Evolutionary conservation across 2,113 vertebrate species (phyloP).

Genomic region (Telmatochromis sp.): DNA sequence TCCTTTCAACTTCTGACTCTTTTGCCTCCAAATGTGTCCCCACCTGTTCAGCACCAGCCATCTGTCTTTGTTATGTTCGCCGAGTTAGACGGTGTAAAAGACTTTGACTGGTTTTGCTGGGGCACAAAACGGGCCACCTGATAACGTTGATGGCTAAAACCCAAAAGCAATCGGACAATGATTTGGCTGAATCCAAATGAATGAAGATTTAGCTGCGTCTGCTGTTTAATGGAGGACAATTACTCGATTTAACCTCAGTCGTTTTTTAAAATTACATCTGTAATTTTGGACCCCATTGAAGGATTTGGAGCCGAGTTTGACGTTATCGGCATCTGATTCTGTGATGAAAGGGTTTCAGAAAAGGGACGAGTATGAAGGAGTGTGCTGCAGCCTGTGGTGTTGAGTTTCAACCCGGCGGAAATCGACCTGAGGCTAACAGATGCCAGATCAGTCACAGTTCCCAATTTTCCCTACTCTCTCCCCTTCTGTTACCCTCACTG

Average conservation of each 20-base stretch:
- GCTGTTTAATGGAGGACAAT: background rate
- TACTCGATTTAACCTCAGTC: background rate
- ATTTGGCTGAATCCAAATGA: background rate
- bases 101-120: slow-evolving; percentile 31
- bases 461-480: slow-evolving; percentile 11
- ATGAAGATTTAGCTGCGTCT: background rate
- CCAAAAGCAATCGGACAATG: background rate
- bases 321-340: background rate
- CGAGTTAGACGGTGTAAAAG: slow-evolving; percentile 4
- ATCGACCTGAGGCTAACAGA: slow-evolving; percentile 68
- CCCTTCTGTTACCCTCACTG: background rate
- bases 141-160: slow-evolving; percentile 34
- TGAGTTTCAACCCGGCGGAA: slow-evolving; percentile 61
- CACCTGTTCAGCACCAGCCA: slow-evolving; percentile 55
- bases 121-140: slow-evolving; percentile 10
- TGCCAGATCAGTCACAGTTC: slow-evolving; percentile 71
- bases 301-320: background rate
- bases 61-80: slow-evolving; percentile 53
- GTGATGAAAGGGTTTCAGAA: slow-evolving; percentile 39
- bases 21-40: slow-evolving; percentile 24
- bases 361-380: background rate
- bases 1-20: background rate
- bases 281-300: background rate
- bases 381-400: slow-evolving; percentile 41
- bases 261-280: background rate